These are phyloP conservation scores for Danaus melanippus DNA, from an alignment of 1,140 invertebrate species.

Conservation along the genomic window DNA sequence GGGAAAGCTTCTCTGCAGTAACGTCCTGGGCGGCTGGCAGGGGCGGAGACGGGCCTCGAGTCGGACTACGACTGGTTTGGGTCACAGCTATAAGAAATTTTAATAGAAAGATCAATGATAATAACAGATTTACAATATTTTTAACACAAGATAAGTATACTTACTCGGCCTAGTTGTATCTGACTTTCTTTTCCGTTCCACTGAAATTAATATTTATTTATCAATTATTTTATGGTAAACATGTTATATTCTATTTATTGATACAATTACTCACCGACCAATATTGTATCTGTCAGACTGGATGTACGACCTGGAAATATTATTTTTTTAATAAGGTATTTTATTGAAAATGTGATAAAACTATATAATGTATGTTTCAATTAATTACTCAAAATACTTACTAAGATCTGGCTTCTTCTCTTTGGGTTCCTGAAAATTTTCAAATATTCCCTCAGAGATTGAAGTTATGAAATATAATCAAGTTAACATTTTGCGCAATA, in stretches of 20 bases:
- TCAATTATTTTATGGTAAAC: background rate
- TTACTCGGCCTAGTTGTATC: conserved; percentile 9
- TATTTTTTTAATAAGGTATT: no score
- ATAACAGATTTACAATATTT: no score
- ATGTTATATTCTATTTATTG: background rate
- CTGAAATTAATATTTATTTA: conserved; percentile 20
- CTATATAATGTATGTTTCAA: no score
- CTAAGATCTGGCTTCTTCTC: conserved; percentile 23
- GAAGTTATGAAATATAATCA: no score
- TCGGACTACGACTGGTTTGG: conserved; percentile 6
- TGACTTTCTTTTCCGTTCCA: conserved; percentile 23
- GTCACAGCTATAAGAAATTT: no score
- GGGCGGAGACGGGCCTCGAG: conserved; percentile 4
- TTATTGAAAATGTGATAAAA: no score
- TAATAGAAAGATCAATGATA: no score
- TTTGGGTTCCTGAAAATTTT: conserved; percentile 16
- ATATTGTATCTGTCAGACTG: conserved; percentile 24
- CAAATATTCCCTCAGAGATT: background rate
- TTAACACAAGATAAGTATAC: no score
- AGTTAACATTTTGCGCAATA: no score
- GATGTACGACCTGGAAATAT: no score
- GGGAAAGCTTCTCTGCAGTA: conserved; percentile 37
- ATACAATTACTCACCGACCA: conserved; percentile 29
- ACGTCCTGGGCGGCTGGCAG: conserved; percentile 10
- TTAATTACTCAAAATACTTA: conserved; percentile 11